These are phyloP conservation scores for Bursaphelenchus okinawaensis DNA, from an alignment of 2,888 invertebrate species.

Conservation along the genomic window DNA sequence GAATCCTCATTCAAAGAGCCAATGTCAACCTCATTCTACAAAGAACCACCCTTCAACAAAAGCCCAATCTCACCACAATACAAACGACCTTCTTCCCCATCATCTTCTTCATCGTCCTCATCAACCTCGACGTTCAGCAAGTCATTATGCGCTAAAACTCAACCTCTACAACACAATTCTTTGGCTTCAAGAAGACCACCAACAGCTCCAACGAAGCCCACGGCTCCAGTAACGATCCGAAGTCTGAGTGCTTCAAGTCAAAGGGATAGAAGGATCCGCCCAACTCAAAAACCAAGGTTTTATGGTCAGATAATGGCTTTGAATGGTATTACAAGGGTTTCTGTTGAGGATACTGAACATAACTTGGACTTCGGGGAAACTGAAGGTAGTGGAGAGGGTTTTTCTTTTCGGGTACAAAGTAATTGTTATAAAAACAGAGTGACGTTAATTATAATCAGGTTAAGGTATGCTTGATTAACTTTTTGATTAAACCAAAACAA, in stretches of 20 bases:
- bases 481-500: too few relatives aligned
- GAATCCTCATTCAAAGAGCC: too few relatives aligned
- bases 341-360: neutral
- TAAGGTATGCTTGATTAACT: too few relatives aligned
- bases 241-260: neutral
- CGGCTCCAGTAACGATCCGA: neutral
- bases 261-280: neutral
- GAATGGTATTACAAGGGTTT: neutral
- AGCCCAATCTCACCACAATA: too few relatives aligned
- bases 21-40: too few relatives aligned
- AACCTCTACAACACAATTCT: too few relatives aligned
- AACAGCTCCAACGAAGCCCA: neutral
- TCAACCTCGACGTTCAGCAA: neutral
- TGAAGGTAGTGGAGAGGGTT: slow-evolving; percentile 1
- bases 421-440: too few relatives aligned
- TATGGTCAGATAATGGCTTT: neutral
- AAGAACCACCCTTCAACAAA: too few relatives aligned
- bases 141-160: neutral
- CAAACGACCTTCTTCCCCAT: neutral
- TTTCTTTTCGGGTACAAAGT: too few relatives aligned
- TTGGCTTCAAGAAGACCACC: neutral
- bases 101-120: neutral
- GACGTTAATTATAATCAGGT: too few relatives aligned
- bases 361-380: slow-evolving; percentile 3
- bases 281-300: neutral